phyloP scores from a whole-genome alignment of 2,888 invertebrate genomes.

The Macroteleia sp. region DNA sequence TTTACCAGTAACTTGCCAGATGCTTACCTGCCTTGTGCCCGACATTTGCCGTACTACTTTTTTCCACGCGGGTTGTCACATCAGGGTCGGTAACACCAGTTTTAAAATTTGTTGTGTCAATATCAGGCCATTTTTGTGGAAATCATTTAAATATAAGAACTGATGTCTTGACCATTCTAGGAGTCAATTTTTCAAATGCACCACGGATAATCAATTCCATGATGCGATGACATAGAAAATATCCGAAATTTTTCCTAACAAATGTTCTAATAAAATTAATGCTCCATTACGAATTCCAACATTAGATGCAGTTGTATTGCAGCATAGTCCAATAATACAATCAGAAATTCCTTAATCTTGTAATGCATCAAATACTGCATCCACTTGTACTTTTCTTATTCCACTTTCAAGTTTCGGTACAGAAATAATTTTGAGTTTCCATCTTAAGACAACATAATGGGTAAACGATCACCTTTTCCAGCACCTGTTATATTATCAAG shows the following conservation, averaged over 20 bases:
- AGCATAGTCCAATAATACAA: conserved; percentile 27
- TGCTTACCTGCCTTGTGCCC: no score
- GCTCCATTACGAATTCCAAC: conserved; percentile 63
- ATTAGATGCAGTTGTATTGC: conserved; percentile 54
- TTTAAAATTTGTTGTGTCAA: no score
- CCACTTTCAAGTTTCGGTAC: conserved; percentile 60
- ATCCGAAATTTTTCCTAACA: conserved; percentile 64
- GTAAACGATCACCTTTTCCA: conserved; percentile 66
- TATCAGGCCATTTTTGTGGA: no score
- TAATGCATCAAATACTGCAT: conserved; percentile 31
- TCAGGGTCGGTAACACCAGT: no score
- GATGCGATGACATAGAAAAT: conserved; percentile 64
- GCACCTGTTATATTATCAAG: not conserved
- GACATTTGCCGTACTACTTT: no score
- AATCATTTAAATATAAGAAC: no score
- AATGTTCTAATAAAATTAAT: conserved; percentile 62
- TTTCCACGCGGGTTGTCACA: no score
- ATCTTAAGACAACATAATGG: conserved; percentile 65
- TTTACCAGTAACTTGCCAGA: no score
- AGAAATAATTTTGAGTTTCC: conserved; percentile 66
- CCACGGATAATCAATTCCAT: conserved; percentile 23
- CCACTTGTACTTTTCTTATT: conserved; percentile 61
- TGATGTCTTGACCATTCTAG: no score
- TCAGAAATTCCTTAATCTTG: conserved; percentile 64
- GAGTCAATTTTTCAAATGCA: conserved; percentile 24